These are phyloP conservation scores for Hoplodrina blanda DNA, from an alignment of 2,888 invertebrate genomes.

Conservation along the genomic window DNA sequence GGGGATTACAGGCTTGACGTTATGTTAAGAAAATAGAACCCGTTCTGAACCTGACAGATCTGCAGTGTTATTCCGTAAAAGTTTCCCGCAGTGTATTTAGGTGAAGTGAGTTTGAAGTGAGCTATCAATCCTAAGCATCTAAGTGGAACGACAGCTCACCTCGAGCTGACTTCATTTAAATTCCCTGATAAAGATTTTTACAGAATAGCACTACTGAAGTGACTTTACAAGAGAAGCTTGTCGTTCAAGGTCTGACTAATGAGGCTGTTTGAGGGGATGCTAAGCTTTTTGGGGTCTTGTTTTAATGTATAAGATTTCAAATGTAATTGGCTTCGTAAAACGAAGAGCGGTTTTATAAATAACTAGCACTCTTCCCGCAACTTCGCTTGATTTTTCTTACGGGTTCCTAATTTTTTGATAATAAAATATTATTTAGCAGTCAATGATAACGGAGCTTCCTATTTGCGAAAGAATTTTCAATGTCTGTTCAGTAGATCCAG, in stretches of 20 bases:
- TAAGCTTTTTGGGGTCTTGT: conserved; percentile 9
- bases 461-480: too few species aligned
- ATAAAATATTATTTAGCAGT: too few species aligned
- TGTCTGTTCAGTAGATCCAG: too few species aligned
- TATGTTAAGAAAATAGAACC: conserved; percentile 1
- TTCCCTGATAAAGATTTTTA: too few species aligned
- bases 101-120: neutral
- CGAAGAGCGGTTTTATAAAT: too few species aligned
- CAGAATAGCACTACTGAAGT: conserved; percentile 11
- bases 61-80: conserved; percentile 1
- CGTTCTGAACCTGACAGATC: conserved; percentile 45
- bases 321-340: conserved; percentile 1
- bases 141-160: too few species aligned
- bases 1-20: too few species aligned
- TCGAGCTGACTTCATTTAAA: too few species aligned
- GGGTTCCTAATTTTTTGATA: too few species aligned
- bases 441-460: too few species aligned
- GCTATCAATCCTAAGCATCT: neutral
- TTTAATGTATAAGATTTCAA: conserved; percentile 8
- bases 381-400: too few species aligned
- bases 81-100: neutral
- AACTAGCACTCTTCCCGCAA: too few species aligned
- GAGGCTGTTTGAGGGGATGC: conserved; percentile 18
- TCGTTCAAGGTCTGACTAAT: conserved; percentile 36
- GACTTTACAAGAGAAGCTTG: conserved; percentile 23